phyloP scores from a whole-genome alignment of 2,113 vertebrate genomes.

The Halichoerus grypus region DNA sequence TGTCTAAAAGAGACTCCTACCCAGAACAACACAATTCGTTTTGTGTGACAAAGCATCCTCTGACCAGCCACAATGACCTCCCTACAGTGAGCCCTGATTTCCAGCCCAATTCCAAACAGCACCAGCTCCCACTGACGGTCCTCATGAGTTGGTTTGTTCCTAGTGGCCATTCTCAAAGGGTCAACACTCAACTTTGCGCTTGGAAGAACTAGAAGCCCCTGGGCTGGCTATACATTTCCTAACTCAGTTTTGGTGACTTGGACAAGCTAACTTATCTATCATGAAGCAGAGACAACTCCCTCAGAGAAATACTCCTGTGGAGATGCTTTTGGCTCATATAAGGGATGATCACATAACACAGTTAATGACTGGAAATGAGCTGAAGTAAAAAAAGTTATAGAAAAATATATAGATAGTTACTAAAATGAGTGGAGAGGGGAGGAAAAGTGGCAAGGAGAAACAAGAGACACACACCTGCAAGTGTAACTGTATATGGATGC shows the following conservation, averaged over 20 bases:
- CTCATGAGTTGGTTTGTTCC: background rate
- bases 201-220: background rate
- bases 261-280: background rate
- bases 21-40: background rate
- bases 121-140: background rate
- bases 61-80: background rate
- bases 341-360: background rate
- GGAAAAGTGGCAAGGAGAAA: background rate
- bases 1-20: background rate
- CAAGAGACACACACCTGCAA: background rate
- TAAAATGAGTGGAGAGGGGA: background rate
- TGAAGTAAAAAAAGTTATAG: background rate
- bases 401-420: background rate
- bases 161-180: background rate
- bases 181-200: background rate
- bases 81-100: background rate
- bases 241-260: background rate
- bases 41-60: background rate
- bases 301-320: background rate
- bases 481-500: background rate
- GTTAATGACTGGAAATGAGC: background rate
- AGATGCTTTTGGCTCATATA: background rate
- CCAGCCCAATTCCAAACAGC: background rate
- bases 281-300: background rate
- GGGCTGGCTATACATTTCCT: background rate